Conservation (phyloP, 2,888 invertebrate species). For the Eilema depressum region DNA sequence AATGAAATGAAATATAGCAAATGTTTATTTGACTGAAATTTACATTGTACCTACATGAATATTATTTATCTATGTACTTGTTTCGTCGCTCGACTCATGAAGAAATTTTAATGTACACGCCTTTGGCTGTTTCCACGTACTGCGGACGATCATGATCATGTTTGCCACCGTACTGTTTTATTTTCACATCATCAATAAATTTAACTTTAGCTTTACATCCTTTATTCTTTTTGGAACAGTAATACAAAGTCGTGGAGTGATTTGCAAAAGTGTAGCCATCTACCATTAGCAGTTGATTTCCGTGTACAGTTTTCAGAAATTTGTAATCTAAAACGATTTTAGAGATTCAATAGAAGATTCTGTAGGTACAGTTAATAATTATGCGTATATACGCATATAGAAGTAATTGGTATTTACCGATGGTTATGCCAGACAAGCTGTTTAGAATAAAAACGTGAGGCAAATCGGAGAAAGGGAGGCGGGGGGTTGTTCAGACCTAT, state of each 20-base stretch:
- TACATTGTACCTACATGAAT: too few relatives aligned
- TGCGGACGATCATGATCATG: slow-evolving; percentile 11
- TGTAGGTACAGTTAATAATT: too few relatives aligned
- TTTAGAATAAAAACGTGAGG: too few relatives aligned
- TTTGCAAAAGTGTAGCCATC: slow-evolving; percentile 46
- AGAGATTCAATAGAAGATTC: neutral
- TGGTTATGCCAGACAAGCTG: too few relatives aligned
- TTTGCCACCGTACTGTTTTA: neutral
- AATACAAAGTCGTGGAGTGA: neutral
- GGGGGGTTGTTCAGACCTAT: too few relatives aligned
- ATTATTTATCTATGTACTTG: too few relatives aligned
- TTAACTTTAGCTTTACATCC: slow-evolving; percentile 32
- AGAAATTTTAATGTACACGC: slow-evolving; percentile 19
- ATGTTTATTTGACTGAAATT: too few relatives aligned
- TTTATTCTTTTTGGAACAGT: slow-evolving; percentile 23
- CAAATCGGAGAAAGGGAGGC: too few relatives aligned
- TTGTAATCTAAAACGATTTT: slow-evolving; percentile 8
- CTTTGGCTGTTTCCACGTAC: neutral
- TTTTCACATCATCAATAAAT: slow-evolving; percentile 2
- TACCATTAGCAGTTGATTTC: slow-evolving; percentile 32
- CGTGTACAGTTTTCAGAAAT: slow-evolving; percentile 10
- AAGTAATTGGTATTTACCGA: too few relatives aligned
- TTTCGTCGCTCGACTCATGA: neutral
- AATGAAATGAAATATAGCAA: too few relatives aligned
- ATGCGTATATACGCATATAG: too few relatives aligned